Evolutionary conservation across 1,140 invertebrate genomes (phyloP).

Genomic region (Drosophila pachea): DNA sequence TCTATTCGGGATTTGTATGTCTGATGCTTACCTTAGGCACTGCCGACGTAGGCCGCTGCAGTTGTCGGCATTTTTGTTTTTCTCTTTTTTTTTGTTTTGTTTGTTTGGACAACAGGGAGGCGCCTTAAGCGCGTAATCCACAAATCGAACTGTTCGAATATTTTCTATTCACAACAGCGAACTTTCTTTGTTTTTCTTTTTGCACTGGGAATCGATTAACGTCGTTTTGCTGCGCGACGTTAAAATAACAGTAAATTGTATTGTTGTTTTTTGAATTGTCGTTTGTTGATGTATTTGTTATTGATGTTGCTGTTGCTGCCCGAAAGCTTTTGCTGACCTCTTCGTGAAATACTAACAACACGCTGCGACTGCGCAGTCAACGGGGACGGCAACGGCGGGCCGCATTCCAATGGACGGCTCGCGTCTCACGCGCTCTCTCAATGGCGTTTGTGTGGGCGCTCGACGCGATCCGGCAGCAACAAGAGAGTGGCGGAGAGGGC

Average conservation of each 20-base stretch:
- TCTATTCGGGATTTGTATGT: conserved; percentile 19
- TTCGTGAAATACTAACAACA: conserved; percentile 55
- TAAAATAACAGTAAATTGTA: conserved; percentile 63
- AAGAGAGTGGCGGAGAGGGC: conserved; percentile 19
- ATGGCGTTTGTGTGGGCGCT: conserved; percentile 42
- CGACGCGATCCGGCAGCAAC: conserved; percentile 30
- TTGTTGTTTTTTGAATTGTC: conserved; percentile 55
- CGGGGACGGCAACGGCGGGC: conserved; percentile 45
- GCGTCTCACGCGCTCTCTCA: conserved; percentile 38
- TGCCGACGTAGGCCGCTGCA: conserved; percentile 54
- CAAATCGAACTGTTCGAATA: conserved; percentile 40
- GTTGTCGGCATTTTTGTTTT: conserved; percentile 45
- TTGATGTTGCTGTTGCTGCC: conserved; percentile 35
- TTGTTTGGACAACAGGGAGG: conserved; percentile 11
- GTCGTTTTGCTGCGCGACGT: conserved; percentile 39
- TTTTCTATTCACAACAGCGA: conserved; percentile 24
- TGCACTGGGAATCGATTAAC: conserved; percentile 49
- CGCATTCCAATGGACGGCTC: conserved; percentile 60
- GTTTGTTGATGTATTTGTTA: conserved; percentile 34
- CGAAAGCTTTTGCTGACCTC: conserved; percentile 58
- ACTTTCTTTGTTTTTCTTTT: conserved; percentile 42
- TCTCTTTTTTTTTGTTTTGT: conserved; percentile 29
- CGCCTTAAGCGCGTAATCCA: conserved; percentile 62
- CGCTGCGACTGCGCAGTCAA: conserved; percentile 69
- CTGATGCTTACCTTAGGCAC: conserved; percentile 64